Evolutionary conservation across 2,888 invertebrate genomes (phyloP).

Genomic region (Neuroscelio doddi): DNA sequence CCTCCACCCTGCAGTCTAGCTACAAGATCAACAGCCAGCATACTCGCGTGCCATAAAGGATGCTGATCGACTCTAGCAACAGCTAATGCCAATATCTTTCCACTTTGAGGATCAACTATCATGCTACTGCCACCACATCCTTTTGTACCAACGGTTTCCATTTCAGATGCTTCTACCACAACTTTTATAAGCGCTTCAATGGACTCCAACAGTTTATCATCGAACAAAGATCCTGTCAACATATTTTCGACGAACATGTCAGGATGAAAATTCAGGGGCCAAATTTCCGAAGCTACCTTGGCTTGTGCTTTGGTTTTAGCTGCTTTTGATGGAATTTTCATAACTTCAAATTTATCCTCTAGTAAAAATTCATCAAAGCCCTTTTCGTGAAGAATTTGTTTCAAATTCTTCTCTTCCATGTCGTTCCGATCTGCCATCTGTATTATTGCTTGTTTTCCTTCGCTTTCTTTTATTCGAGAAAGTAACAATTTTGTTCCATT

Average conservation of each 20-base stretch:
- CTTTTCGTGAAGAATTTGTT: conserved; percentile 69
- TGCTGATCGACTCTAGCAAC: conserved; percentile 76
- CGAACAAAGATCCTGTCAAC: conserved; percentile 77
- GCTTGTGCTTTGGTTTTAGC: conserved; percentile 82
- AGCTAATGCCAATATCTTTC: conserved; percentile 80
- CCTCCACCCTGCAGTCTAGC: conserved; percentile 88
- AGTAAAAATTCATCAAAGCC: conserved; percentile 74
- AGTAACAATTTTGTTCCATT: conserved; percentile 77
- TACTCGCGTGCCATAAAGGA: conserved; percentile 87
- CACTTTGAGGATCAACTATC: conserved; percentile 82
- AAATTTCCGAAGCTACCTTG: conserved; percentile 75
- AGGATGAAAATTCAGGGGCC: conserved; percentile 91
- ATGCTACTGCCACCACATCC: conserved; percentile 74
- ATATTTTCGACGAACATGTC: conserved; percentile 82
- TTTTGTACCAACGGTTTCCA: conserved; percentile 53
- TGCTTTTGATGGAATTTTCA: conserved; percentile 76
- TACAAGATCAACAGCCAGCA: conserved; percentile 90
- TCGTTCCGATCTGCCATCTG: conserved; percentile 6
- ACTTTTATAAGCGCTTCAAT: conserved; percentile 78
- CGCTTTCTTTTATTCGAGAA: conserved; percentile 64
- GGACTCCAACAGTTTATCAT: conserved; percentile 71
- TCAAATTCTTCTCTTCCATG: conserved; percentile 56
- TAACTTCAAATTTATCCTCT: conserved; percentile 73
- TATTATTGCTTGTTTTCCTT: conserved; percentile 11
- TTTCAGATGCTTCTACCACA: conserved; percentile 74